Base-by-base conservation (phyloP, 2,113 vertebrate species). In the Chaenogobius annularis region DNA sequence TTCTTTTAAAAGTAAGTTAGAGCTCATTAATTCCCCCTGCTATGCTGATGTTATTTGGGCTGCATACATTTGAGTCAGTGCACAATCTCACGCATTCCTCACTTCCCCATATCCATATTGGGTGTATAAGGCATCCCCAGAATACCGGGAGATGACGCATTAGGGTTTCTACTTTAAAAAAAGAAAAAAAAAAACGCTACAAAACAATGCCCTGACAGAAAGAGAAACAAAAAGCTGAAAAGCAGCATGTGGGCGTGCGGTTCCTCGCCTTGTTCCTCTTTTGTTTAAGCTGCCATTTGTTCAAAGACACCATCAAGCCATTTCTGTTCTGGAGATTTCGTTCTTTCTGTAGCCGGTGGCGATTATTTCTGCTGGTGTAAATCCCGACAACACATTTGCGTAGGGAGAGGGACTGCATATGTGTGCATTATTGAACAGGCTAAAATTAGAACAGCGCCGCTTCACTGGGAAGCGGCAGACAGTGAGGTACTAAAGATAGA, bases 391-490 rank as follows among this genome's bases (percentile, higher is more conserved):
- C 73, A 83, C 76, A 70, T 82, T 77, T 70, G 77, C 76, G 52
- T 46, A 68, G 67, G 68, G 69, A 31, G 73, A 67, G 37, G 59
- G 74, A 63, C 46, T 65, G 52, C 67, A 72, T 50, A 88, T 92
- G 20, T 58, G 58, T 61, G 83, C 88, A 93, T 92, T 92, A 93
- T 92, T 93, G 84, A 93, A 83, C 75, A 82, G 20, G 80, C 93
- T 91, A 92, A 91, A 81, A 92, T 91, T 93, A 93, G 90, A 86
- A 81, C 69, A 66, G 74, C 50, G 9, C 69, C 69, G 88, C 50
- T 70, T 47, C 70, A 19, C 77, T 68, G 68, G 70, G 88, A 67
- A 72, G 74, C 47, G 72, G 67, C 26, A 47, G 69, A 71, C 44
- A 55, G 71, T 64, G 74, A 77, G 46, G 79, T 66, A 79, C 87